Base-by-base conservation (phyloP, 2,888 invertebrate species). In the Xylophagus ater region DNA sequence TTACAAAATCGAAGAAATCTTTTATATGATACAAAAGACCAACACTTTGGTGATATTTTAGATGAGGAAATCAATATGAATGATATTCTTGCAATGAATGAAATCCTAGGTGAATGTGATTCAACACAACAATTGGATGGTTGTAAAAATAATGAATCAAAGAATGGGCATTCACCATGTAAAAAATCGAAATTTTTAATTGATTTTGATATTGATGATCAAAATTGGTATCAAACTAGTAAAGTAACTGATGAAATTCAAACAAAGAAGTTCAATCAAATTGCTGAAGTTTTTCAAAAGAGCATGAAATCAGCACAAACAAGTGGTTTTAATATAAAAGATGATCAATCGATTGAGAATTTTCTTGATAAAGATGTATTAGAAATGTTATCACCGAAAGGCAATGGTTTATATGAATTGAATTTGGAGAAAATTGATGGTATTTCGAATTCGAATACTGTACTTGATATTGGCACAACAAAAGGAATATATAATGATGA, bases 131-230 rank as follows among this genome's bases (percentile, higher is more conserved):
- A 40, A 13, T 26, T 41, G 12, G 42, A 34, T 30, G 42, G 30
- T 3, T 20, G 34, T 18, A 45, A 44, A 28, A 38, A 45, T 14
- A 42, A 42, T 18, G 42, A 44, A 19, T 43, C 37, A 26, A 35
- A 29, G 5, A 36, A 30, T 24, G 38, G 21, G 10, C 40, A 44
- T 3, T 39, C 42, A 17, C 32, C 36, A 10, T 46, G 45, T 14
- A 53, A 50, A 30, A 49, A 50, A 36, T 24, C 39, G 2, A 49
- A 49, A 40, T 40, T 35, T 14, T 43, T 51, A 23, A 35, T 47
- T 24, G 51, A 54, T 42, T 49, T 47, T 28, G 51, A 53, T 37
- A 42, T 54, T 32, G 53, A 54, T 26, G 53, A 53, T 40, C 45
- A 43, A 20, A 50, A 52, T 42, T 53, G 51, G 51, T 49, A 48